Evolutionary conservation across 92 coral and sea anemone species (phyloP).

Genomic region (Porites evermanni): DNA sequence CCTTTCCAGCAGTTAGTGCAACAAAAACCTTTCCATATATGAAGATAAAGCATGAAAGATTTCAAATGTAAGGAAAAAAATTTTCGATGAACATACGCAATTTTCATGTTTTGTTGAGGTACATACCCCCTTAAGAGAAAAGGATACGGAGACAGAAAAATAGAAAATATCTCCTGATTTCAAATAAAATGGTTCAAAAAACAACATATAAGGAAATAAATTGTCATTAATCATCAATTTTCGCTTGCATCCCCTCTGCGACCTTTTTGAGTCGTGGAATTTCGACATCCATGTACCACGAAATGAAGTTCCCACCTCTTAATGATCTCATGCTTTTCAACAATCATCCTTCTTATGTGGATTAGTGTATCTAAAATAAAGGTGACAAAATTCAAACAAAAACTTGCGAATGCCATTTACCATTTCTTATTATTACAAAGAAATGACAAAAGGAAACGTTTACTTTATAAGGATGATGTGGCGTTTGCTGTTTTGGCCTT

Average conservation of each 20-base stretch:
- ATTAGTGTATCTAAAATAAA: constrained; percentile 47
- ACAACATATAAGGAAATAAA: background rate
- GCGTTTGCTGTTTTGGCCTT: constrained; percentile 41
- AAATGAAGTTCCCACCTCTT: constrained; percentile 55
- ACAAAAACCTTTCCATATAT: too few relatives aligned
- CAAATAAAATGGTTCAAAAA: background rate
- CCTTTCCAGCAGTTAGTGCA: too few relatives aligned
- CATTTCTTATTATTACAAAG: background rate
- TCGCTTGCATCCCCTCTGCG: too few relatives aligned
- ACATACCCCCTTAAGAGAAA: too few relatives aligned
- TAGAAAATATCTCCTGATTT: background rate
- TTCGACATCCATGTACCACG: constrained; percentile 25
- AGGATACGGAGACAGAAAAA: too few relatives aligned
- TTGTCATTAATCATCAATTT: background rate
- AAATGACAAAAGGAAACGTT: background rate
- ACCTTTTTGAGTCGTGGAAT: background rate
- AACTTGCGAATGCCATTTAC: too few relatives aligned
- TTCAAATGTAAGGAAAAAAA: too few relatives aligned
- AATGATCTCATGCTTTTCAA: constrained; percentile 41
- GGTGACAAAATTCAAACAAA: background rate
- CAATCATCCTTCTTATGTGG: constrained; percentile 36
- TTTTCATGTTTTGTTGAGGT: too few relatives aligned
- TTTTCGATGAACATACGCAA: too few relatives aligned
- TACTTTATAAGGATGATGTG: background rate
- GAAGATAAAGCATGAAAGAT: too few relatives aligned